A percentile compares a stretch with the other conserved stretches of the same genome.
Conservation (phyloP, 2,888 invertebrate genomes). For the Polietes domitor region DNA sequence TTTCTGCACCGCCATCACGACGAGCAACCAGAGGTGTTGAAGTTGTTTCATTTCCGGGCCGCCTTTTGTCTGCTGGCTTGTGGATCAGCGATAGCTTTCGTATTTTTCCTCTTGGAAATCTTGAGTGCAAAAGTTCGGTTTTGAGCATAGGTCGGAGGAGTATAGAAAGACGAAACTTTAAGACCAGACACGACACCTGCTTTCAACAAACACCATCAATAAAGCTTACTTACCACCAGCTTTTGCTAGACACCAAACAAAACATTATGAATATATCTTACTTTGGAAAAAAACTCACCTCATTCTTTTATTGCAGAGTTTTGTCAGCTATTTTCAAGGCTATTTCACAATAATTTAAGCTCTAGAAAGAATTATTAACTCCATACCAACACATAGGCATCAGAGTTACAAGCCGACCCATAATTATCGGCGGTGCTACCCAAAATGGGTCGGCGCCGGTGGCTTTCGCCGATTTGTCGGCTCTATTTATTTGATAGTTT, state of each 20-base stretch:
- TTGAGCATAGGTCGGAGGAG: neutral
- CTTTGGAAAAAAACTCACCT: conserved; percentile 82
- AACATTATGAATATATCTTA: no score
- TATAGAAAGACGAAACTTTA: neutral
- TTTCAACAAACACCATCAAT: conserved; percentile 4
- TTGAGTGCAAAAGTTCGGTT: conserved; percentile 51
- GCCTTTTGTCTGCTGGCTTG: conserved; percentile 76
- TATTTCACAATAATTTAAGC: no score
- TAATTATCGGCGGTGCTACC: no score
- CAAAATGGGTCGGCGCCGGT: no score
- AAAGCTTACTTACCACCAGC: no score
- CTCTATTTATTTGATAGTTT: no score
- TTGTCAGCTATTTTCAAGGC: conserved; percentile 84
- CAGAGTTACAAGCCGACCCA: no score
- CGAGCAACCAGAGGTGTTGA: conserved; percentile 75
- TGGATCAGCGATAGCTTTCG: conserved; percentile 72
- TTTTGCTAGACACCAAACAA: conserved; percentile 40
- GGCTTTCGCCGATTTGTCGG: no score
- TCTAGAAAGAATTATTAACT: no score
- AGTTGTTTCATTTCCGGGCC: conserved; percentile 76
- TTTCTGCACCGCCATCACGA: conserved; percentile 64
- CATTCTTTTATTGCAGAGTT: conserved; percentile 86
- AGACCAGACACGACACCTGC: no score
- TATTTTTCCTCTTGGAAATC: conserved; percentile 72
- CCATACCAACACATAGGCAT: no score